Conservation (phyloP, 2,797 vertebrate species). For the Xenopus petersii region DNA sequence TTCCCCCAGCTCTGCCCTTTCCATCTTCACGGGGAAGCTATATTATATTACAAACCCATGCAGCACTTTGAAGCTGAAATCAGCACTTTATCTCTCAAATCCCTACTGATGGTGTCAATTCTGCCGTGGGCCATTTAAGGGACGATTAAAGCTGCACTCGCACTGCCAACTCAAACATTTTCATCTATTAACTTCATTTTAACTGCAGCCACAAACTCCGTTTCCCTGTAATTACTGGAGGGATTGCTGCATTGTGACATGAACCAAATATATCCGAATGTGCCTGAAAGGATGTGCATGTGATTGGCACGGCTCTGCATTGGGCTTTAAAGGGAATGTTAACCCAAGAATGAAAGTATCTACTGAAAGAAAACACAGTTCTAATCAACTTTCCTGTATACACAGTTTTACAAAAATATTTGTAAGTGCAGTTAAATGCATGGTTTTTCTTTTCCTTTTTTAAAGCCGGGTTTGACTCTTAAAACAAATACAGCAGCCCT, state of each 20-base stretch:
- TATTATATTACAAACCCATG: too few relatives aligned
- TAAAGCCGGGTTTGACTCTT: too few relatives aligned
- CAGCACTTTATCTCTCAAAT: not conserved
- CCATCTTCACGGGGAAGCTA: too few relatives aligned
- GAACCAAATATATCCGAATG: not conserved
- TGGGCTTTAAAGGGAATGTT: not conserved
- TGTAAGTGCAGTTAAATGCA: too few relatives aligned
- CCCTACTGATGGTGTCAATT: not conserved
- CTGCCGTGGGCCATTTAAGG: not conserved
- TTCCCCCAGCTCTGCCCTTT: too few relatives aligned
- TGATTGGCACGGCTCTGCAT: not conserved
- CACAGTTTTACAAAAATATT: too few relatives aligned
- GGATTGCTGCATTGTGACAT: not conserved
- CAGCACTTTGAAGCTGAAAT: too few relatives aligned
- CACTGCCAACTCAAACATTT: not conserved
- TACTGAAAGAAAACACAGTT: too few relatives aligned
- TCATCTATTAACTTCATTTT: constrained; percentile 1
- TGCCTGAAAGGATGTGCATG: not conserved
- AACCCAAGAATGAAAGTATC: too few relatives aligned
- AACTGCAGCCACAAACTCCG: not conserved
- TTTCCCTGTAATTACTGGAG: constrained; percentile 1
- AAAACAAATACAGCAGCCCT: too few relatives aligned
- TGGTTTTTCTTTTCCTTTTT: too few relatives aligned
- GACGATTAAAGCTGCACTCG: not conserved
- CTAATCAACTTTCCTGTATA: too few relatives aligned